Evolutionary conservation across 2,113 vertebrate species (phyloP).

Genomic region (rat (Rattus norvegicus)): GRCr8 NC_086035.1:9766001-9766500

Average conservation of each 20-base stretch:
- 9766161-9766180: not conserved
- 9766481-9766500: constrained; percentile 49
- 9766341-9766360: not conserved
- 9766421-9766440: constrained; percentile 30
- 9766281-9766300: not conserved
- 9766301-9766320: not conserved
- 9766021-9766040: not conserved
- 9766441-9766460: constrained; percentile 60
- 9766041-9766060: not conserved
- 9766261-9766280: not conserved
- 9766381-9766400: constrained; percentile 66
- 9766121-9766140: constrained; percentile 14
- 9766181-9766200: not conserved
- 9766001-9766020: not conserved
- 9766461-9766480: not conserved
- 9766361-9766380: constrained; percentile 39
- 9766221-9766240: rapidly evolving
- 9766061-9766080: not conserved
- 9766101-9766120: not conserved
- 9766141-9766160: not conserved
- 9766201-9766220: too few species aligned
- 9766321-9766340: constrained; percentile 48
- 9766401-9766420: constrained; percentile 50
- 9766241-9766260: not conserved
- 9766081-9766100: not conserved